phyloP scores from a whole-genome alignment of 2,888 invertebrate species.

The Macrophya alboannulata region DNA sequence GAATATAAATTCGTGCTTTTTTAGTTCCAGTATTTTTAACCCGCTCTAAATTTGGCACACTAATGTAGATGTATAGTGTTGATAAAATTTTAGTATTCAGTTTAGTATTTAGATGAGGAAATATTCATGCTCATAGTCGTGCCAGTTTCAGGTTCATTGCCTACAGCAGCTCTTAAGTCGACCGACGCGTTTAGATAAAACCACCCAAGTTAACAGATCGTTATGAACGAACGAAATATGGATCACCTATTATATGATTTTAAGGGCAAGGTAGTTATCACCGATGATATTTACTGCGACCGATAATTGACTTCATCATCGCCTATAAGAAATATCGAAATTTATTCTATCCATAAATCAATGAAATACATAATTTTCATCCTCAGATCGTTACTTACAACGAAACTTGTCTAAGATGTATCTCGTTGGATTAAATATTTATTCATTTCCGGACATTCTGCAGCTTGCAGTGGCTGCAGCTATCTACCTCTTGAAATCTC shows the following conservation, averaged over 20 bases:
- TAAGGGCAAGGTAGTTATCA: background rate
- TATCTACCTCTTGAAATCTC: background rate
- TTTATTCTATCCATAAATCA: background rate
- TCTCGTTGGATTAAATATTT: background rate
- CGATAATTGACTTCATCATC: background rate
- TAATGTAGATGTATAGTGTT: background rate
- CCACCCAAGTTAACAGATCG: constrained; percentile 12
- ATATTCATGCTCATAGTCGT: background rate
- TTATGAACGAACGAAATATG: background rate
- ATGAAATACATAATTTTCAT: background rate
- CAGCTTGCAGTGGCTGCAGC: background rate
- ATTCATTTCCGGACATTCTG: background rate
- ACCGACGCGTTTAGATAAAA: constrained; percentile 35
- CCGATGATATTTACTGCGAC: background rate
- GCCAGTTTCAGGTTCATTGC: constrained; percentile 47
- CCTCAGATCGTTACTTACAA: background rate
- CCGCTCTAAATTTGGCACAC: background rate
- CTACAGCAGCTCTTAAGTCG: constrained; percentile 30
- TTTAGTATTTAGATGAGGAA: background rate
- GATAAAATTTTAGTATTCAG: constrained; percentile 19
- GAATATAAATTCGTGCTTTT: background rate
- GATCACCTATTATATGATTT: background rate
- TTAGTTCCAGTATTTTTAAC: background rate
- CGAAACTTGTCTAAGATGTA: too few relatives aligned
- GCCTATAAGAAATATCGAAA: background rate